Evolutionary conservation across 2,888 invertebrate genomes (phyloP).

Genomic region (Masnerella sp.): DNA sequence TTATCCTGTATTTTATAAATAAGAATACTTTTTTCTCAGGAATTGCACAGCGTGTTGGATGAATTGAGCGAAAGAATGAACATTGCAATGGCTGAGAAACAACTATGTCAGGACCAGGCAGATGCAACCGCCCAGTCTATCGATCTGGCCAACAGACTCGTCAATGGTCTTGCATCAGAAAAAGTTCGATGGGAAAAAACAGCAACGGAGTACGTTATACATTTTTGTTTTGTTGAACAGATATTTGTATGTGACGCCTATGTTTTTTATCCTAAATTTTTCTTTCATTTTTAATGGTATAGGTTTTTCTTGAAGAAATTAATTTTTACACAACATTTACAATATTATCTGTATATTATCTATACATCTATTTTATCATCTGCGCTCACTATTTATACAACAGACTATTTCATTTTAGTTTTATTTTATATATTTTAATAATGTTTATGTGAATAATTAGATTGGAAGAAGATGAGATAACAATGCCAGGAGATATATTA

Average conservation of each 20-base stretch:
- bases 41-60: slow-evolving; percentile 87
- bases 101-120: slow-evolving; percentile 94
- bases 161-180: slow-evolving; percentile 95
- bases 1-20: too few relatives aligned
- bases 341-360: too few relatives aligned
- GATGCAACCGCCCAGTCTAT: slow-evolving; percentile 93
- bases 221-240: not conserved
- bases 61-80: slow-evolving; percentile 90
- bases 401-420: not conserved
- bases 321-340: too few relatives aligned
- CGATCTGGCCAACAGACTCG: slow-evolving; percentile 93
- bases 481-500: slow-evolving; percentile 93
- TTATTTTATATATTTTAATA: not conserved
- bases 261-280: not conserved
- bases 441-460: slow-evolving; percentile 71
- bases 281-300: not conserved
- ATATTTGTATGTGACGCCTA: too few relatives aligned
- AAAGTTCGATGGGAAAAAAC: slow-evolving; percentile 90
- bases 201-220: slow-evolving; percentile 78
- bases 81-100: slow-evolving; percentile 89
- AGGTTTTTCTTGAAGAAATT: too few relatives aligned
- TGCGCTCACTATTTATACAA: too few relatives aligned
- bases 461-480: slow-evolving; percentile 84
- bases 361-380: too few relatives aligned
- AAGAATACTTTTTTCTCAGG: slow-evolving; percentile 77